Percentiles rank a stretch among this genome's conserved stretches.
phyloP scores from a whole-genome alignment of 2,888 invertebrate genomes.

The Caenorhabditis plicata region DNA sequence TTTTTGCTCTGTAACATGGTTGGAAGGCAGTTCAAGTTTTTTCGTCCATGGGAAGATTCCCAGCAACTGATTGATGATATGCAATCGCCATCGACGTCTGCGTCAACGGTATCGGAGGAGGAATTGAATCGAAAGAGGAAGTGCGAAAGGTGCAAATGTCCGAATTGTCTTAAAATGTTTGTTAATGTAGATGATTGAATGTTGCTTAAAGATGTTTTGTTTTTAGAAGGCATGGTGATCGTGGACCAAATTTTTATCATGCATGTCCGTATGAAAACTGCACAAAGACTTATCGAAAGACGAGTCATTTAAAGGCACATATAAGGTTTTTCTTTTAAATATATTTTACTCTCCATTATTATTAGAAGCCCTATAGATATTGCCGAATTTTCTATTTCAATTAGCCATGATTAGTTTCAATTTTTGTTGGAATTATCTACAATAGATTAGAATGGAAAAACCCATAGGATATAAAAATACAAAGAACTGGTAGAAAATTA shows the following conservation, averaged over 20 bases:
- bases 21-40: slow-evolving; percentile 18
- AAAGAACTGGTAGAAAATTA: too few species aligned
- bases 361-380: not conserved
- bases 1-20: too few species aligned
- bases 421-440: not conserved
- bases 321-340: too few species aligned
- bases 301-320: slow-evolving; percentile 42
- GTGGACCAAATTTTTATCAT: slow-evolving; percentile 17
- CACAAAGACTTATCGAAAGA: slow-evolving; percentile 40
- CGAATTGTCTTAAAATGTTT: slow-evolving; percentile 36
- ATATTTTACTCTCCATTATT: too few species aligned
- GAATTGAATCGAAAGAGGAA: slow-evolving; percentile 5
- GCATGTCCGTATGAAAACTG: slow-evolving; percentile 28
- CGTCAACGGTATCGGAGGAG: not conserved
- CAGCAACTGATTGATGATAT: not conserved
- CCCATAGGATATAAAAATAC: too few species aligned
- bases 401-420: not conserved
- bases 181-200: slow-evolving; percentile 2
- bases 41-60: slow-evolving; percentile 22
- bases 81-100: not conserved
- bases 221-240: slow-evolving; percentile 28
- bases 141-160: slow-evolving; percentile 38
- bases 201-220: not conserved
- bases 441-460: too few species aligned
- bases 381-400: not conserved